Conservation (phyloP, 2,888 invertebrate species). For the Torymus aiolomorphi region DNA sequence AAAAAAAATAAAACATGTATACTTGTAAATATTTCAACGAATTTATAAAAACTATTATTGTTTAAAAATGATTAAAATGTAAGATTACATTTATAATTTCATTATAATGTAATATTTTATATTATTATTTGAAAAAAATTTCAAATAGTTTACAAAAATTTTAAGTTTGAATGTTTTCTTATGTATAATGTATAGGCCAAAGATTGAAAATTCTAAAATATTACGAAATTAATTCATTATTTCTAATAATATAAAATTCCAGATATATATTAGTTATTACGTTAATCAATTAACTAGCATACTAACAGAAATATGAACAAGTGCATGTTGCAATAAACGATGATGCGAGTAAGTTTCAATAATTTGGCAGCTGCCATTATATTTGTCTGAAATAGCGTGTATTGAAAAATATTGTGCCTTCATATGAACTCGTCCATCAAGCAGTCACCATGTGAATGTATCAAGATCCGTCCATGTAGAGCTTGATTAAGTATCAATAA, state of each 20-base stretch:
- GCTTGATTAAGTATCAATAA: slow-evolving; percentile 73
- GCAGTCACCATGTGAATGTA: slow-evolving; percentile 67
- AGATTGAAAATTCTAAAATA: no score
- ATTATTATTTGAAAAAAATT: slow-evolving; percentile 4
- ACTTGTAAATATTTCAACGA: slow-evolving; percentile 51
- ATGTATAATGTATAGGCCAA: no score
- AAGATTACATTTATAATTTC: not conserved
- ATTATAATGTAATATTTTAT: not conserved
- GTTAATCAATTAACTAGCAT: no score
- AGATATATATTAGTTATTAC: not conserved
- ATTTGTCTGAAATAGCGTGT: slow-evolving; percentile 37
- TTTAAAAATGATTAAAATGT: not conserved
- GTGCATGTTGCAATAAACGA: slow-evolving; percentile 31
- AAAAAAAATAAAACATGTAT: slow-evolving; percentile 20
- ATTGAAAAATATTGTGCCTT: slow-evolving; percentile 70
- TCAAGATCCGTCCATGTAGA: slow-evolving; percentile 74
- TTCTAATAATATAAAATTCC: not conserved
- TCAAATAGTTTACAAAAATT: not conserved
- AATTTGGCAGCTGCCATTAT: slow-evolving; percentile 27
- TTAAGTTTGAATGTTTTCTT: no score
- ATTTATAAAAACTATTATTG: no score
- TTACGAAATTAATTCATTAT: no score
- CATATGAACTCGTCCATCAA: slow-evolving; percentile 72
- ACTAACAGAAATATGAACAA: slow-evolving; percentile 47
- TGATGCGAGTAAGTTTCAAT: slow-evolving; percentile 29